Conservation (phyloP, 2,797 vertebrate genomes). For the Poeciliopsis gracilis region DNA sequence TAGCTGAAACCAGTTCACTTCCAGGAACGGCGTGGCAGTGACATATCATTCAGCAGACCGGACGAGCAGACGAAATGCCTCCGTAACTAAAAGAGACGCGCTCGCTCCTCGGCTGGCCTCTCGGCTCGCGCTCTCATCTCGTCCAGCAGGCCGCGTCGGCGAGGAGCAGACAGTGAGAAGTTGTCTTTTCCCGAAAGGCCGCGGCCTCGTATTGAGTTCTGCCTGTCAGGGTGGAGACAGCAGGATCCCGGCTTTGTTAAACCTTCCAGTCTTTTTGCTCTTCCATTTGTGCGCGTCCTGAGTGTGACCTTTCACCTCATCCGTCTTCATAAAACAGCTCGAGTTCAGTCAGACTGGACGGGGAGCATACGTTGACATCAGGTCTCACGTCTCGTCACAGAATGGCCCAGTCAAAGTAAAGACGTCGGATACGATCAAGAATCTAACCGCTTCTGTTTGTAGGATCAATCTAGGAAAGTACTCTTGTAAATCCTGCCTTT, state of each 20-base stretch:
- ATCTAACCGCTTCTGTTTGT: not conserved
- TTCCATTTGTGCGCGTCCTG: not conserved
- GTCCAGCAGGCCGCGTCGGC: not conserved
- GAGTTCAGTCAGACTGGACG: not conserved
- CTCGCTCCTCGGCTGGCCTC: slow-evolving; percentile 16
- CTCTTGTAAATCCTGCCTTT: not conserved
- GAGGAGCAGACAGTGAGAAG: not conserved
- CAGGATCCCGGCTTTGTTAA: slow-evolving; percentile 1
- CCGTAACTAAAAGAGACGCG: slow-evolving; percentile 23
- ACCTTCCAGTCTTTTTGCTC: not conserved
- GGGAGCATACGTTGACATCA: not conserved
- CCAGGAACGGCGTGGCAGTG: slow-evolving; percentile 43
- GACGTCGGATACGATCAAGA: too few relatives aligned
- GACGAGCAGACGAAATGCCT: slow-evolving; percentile 27
- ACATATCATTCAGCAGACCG: slow-evolving; percentile 22
- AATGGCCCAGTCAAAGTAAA: too few relatives aligned
- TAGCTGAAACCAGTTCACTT: slow-evolving; percentile 57
- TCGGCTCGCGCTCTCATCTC: slow-evolving; percentile 1
- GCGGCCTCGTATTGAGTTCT: slow-evolving; percentile 34
- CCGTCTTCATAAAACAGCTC: not conserved
- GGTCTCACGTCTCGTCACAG: not conserved
- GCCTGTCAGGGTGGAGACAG: slow-evolving; percentile 39
- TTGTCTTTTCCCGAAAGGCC: not conserved
- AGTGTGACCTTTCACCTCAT: not conserved
- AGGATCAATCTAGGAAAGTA: not conserved